Evolutionary conservation across 2,113 vertebrate species (phyloP).

Genomic region (Dermatemys mawii): DNA sequence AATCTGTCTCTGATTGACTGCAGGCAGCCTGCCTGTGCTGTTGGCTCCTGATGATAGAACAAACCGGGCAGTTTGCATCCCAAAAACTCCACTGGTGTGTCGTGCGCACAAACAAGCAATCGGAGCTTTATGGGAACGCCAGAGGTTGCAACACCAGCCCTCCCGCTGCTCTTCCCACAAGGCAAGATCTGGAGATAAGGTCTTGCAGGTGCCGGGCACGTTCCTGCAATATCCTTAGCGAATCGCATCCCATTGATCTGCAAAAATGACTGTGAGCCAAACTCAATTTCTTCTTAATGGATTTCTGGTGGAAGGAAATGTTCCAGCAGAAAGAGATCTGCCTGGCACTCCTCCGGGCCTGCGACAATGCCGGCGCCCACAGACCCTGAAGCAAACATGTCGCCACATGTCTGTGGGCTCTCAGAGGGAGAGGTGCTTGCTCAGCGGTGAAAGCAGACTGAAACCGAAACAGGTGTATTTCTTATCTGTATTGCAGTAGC

Average conservation of each 20-base stretch:
- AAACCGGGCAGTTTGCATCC: background rate
- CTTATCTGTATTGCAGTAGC: background rate
- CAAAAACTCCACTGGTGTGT: background rate
- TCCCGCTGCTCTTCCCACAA: background rate
- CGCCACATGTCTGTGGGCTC: background rate
- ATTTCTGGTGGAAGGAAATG: background rate
- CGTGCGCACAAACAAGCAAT: background rate
- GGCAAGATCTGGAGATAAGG: background rate
- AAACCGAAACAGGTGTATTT: background rate
- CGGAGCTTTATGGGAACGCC: background rate
- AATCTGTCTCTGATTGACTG: background rate
- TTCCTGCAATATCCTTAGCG: conserved; percentile 20
- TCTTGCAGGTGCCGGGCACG: conserved; percentile 7
- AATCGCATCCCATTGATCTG: conserved; percentile 5
- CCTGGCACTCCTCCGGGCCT: background rate
- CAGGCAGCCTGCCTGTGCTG: accelerated
- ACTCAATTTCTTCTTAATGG: background rate
- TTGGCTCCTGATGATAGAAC: background rate
- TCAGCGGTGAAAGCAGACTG: background rate
- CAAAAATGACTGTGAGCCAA: background rate
- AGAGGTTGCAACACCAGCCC: background rate
- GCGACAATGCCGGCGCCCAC: background rate
- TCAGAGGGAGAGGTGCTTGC: background rate
- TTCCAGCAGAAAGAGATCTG: background rate
- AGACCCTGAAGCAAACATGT: background rate